These are phyloP conservation scores for Hylaeus anthracinus DNA, from an alignment of 1,140 invertebrate genomes.

Conservation along the genomic window DNA sequence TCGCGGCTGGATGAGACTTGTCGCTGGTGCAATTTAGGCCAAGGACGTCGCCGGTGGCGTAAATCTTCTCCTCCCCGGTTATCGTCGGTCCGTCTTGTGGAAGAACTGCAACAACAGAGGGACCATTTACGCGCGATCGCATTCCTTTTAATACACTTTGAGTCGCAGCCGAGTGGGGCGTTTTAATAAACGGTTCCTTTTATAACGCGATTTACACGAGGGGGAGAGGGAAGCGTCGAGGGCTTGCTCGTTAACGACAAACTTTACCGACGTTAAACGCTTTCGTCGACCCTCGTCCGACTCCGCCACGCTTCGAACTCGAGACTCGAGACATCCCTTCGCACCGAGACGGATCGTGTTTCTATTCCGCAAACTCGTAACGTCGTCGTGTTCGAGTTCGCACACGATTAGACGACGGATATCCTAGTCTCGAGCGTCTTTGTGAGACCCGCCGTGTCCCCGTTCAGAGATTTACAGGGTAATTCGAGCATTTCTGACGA, in stretches of 20 bases:
- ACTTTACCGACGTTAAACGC: conserved; percentile 46
- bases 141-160: neutral
- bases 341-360: neutral
- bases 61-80: conserved; percentile 88
- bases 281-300: conserved; percentile 35
- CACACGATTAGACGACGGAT: neutral
- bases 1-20: conserved; percentile 88
- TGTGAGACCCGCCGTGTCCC: neutral
- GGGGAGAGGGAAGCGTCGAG: conserved; percentile 20
- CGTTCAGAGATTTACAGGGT: too few relatives aligned
- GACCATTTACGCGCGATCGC: conserved; percentile 22
- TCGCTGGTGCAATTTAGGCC: conserved; percentile 92
- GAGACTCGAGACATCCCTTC: conserved; percentile 28
- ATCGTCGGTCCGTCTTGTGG: conserved; percentile 90
- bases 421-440: neutral
- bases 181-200: conserved; percentile 42
- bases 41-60: conserved; percentile 89
- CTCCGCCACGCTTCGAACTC: conserved; percentile 38
- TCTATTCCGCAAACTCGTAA: neutral
- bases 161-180: neutral
- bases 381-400: neutral
- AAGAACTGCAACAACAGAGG: conserved; percentile 83
- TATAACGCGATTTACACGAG: conserved; percentile 28
- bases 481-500: too few relatives aligned
- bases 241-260: conserved; percentile 50